phyloP scores from a whole-genome alignment of 2,888 invertebrate species.

The Oasisia sp. region DNA sequence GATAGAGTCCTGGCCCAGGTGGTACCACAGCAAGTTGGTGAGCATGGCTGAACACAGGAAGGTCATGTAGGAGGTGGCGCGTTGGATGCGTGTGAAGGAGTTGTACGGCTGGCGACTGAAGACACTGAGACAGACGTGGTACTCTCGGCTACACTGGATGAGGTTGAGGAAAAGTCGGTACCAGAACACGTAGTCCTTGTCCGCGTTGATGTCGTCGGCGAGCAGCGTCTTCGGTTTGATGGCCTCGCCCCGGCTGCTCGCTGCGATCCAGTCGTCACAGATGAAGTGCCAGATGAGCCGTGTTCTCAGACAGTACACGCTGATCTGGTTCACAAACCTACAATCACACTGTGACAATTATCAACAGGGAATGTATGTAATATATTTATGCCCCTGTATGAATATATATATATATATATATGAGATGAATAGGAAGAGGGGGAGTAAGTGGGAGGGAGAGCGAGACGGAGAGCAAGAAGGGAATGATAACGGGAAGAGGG shows the following conservation, averaged over 20 bases:
- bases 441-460: too few species aligned
- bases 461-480: too few species aligned
- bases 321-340: conserved; percentile 53
- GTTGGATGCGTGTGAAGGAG: conserved; percentile 55
- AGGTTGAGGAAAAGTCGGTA: conserved; percentile 47
- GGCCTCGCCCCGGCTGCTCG: conserved; percentile 42
- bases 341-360: conserved; percentile 6
- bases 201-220: conserved; percentile 38
- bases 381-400: too few species aligned
- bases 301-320: conserved; percentile 49
- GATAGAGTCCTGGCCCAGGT: conserved; percentile 35
- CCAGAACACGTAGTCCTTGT: conserved; percentile 37
- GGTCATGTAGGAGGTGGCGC: conserved; percentile 55
- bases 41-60: conserved; percentile 55
- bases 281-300: conserved; percentile 50
- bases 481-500: too few species aligned
- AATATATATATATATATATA: too few species aligned
- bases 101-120: conserved; percentile 53
- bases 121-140: conserved; percentile 61
- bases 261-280: conserved; percentile 54
- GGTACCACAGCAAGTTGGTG: conserved; percentile 58
- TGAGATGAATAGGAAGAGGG: too few species aligned
- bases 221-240: conserved; percentile 41
- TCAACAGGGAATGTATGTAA: too few species aligned
- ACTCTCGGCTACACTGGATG: conserved; percentile 48